Evolutionary conservation across 2,888 invertebrate species (phyloP), one percentile per base, ranked within the genome.

Genomic region (Monopis laevigella): DNA sequence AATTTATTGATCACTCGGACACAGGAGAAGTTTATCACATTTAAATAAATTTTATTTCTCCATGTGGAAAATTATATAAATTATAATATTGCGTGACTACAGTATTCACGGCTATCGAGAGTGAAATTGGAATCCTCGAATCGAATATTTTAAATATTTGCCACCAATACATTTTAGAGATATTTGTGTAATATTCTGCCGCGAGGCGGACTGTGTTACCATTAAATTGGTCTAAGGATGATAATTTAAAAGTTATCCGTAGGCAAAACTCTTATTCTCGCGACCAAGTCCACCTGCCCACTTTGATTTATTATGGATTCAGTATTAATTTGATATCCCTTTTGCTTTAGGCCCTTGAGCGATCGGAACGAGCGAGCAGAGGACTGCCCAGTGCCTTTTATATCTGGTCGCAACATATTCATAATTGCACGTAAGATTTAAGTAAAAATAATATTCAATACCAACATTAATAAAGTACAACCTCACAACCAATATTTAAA

Each of bases 291-390:
- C 80, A 78, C 80, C 80, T 80, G 80, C 78, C 73, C 59, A 54
- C 55, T 69, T 71, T 78, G 80, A 80, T 80, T 80, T 80, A 80
- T 80, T 77, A 78, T 75, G 77, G 70, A 80, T 78, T 78, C 78
- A 75, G 68, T 73, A 80, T 77, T 80, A 80, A 80, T 80, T 78
- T 78, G 78, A 78, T 80, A 78, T 78, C 69, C 80, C 77, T 75
- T 77, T 74, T 75, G 74, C 71, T 61, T 54, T 62, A 59, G 60
- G 71, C 77, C 80, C 80, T 77, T 73, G 63, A 77, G 80, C 80
- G 73, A 70, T 77, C 56, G 54, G 62, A 64, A 60, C 67, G 68
- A 62, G 65, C 63, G 61, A 54, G 53, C 54, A 58, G 62, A 64
- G 71, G 62, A 59, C 62, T 61, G 62, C 58, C 58, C 65, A 56